Evolutionary conservation across 2,797 vertebrate species (phyloP), one percentile per base, ranked within the genome.

Genomic region (Sylvia borin): DNA sequence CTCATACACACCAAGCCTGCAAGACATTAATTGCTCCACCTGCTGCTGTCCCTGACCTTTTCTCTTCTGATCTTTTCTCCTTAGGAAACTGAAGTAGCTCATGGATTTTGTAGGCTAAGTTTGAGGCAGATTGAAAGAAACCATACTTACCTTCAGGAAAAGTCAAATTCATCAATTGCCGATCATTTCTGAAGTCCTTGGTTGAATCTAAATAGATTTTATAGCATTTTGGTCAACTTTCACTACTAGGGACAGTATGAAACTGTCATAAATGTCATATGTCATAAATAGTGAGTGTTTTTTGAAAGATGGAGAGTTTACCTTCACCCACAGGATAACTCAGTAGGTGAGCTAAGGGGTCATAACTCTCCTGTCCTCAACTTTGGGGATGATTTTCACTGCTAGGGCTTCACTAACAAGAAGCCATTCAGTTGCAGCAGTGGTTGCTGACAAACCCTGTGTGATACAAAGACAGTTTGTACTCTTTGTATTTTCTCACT

Each of bases 391-490:
- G 42, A n/a, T 77, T 85, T 73, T 74, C 68, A 38, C 48, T 68
- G 34, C 50, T 50, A 71, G 31, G 31, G 14, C 31, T 81, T 51
- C 47, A 62, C 47, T 78, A 81, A 75, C 43, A 86, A 92, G 36
- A 62, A 86, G 58, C 62, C 38, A 51, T 22, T 94, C 82, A 88
- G 55, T 54, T 58, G 51, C 79, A 72, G 73, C 65, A 83, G 15
- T 14, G 34, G 58, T 20, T 90, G 70, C 6, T 3, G 66, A 75
- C 36, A 77, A 32, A 16, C 36, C 36, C 19, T 9, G 5, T 12
- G 16, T 19, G n/a, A 90, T 62, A 91, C 87, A 91, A 92, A 87
- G 78, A 25, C 53, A 34, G 22, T 76, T 64, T 87, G 88, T 90
- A 47, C 55, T 80, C 76, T 94, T 85, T 91, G 25, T 83, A 19